These are phyloP conservation scores for Cephus cinctus DNA, from an alignment of 1,140 invertebrate genomes.

Conservation along the genomic window DNA sequence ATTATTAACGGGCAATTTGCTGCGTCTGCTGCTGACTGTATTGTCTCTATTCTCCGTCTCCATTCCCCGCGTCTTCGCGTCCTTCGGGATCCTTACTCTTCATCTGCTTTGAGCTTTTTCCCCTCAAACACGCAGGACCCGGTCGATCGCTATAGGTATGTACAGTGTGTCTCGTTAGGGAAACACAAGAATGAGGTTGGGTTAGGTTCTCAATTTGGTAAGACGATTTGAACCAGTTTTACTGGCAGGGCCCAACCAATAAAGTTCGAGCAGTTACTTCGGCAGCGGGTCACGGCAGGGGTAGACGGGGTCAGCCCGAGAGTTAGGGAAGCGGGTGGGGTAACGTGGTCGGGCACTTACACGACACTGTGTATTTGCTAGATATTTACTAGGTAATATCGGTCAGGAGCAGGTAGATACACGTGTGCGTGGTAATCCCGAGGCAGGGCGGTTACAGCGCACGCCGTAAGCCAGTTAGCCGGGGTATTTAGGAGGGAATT, in stretches of 20 bases:
- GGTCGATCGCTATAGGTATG: too few species aligned
- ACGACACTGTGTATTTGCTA: conserved; percentile 37
- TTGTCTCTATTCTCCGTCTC: conserved; percentile 42
- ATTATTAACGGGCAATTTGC: conserved; percentile 57
- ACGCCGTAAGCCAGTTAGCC: conserved; percentile 46
- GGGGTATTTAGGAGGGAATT: conserved; percentile 49
- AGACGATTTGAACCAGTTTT: too few species aligned
- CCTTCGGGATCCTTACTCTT: neutral
- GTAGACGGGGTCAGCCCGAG: too few species aligned
- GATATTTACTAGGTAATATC: conserved; percentile 46
- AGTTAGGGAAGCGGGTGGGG: conserved; percentile 32
- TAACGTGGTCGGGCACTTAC: conserved; percentile 25
- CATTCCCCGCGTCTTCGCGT: neutral
- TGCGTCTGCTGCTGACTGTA: conserved; percentile 53
- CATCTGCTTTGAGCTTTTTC: conserved; percentile 22
- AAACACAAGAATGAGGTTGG: conserved; percentile 15
- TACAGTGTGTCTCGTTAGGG: conserved; percentile 28
- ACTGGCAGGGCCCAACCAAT: too few species aligned
- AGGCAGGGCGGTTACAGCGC: conserved; percentile 10
- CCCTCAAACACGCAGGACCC: neutral
- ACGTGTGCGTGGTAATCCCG: conserved; percentile 27
- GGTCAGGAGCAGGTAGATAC: conserved; percentile 23
- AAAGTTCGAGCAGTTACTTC: too few species aligned
- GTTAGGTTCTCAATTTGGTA: too few species aligned
- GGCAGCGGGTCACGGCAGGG: too few species aligned